These are phyloP conservation scores for Amblyteles armatorius DNA, from an alignment of 2,888 invertebrate species.

Conservation along the genomic window DNA sequence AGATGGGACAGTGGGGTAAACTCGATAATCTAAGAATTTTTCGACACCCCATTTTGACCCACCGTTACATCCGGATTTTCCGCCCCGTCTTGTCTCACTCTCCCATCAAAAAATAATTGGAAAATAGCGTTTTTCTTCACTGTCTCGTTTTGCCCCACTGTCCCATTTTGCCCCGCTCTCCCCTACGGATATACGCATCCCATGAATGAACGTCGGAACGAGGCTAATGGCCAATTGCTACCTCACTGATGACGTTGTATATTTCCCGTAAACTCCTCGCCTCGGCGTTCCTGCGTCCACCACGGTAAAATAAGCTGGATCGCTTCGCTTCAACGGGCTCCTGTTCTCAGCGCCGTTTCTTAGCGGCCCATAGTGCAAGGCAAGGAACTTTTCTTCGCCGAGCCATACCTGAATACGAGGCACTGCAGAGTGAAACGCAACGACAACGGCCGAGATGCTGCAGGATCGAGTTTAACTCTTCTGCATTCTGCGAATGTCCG, in stretches of 20 bases:
- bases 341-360: neutral
- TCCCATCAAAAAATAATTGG: no score
- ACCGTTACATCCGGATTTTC: no score
- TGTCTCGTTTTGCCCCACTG: no score
- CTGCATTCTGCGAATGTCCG: slow-evolving; percentile 21
- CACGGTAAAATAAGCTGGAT: slow-evolving; percentile 4
- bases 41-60: no score
- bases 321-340: neutral
- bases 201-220: slow-evolving; percentile 17
- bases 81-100: no score
- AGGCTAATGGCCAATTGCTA: slow-evolving; percentile 71
- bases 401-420: slow-evolving; percentile 18
- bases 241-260: slow-evolving; percentile 67
- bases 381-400: slow-evolving; percentile 7
- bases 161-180: no score
- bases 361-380: neutral
- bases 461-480: slow-evolving; percentile 11
- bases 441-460: slow-evolving; percentile 21
- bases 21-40: no score
- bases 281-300: neutral
- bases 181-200: neutral
- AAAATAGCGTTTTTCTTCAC: no score
- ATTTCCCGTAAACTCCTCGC: slow-evolving; percentile 49
- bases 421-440: slow-evolving; percentile 25
- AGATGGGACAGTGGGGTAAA: no score